A percentile compares a stretch with the other conserved stretches of the same genome.
Conservation (phyloP, 1,140 invertebrate genomes). For the Apis mellifera region DNA sequence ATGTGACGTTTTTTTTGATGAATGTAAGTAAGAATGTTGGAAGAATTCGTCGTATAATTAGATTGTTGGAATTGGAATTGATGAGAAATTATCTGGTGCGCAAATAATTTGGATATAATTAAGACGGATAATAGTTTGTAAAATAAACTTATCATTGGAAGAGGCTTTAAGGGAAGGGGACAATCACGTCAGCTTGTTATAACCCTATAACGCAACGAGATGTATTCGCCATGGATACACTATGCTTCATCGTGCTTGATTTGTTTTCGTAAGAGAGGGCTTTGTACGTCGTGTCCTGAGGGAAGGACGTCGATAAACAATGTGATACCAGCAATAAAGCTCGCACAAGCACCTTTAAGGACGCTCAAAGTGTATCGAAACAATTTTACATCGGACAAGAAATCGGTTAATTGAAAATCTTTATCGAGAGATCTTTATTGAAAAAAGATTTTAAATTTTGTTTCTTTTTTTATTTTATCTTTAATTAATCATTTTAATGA, state of each 20-base stretch:
- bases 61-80: too few species aligned
- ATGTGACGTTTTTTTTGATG: too few species aligned
- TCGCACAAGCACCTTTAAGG: not conserved
- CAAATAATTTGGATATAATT: not conserved
- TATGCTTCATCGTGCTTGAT: not conserved
- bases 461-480: too few species aligned
- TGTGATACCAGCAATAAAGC: conserved; percentile 2
- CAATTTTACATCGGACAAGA: not conserved
- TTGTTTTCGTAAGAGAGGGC: conserved; percentile 15
- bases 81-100: too few species aligned
- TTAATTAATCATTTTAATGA: too few species aligned
- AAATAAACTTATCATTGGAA: not conserved
- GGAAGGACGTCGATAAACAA: conserved; percentile 26
- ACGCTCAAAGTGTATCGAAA: not conserved
- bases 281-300: conserved; percentile 2
- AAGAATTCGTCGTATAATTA: too few species aligned
- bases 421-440: too few species aligned
- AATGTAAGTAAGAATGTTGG: too few species aligned
- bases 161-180: too few species aligned
- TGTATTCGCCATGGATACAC: not conserved
- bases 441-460: too few species aligned
- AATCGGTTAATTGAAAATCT: too few species aligned
- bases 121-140: not conserved
- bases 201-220: not conserved
- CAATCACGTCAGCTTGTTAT: not conserved